A percentile compares a stretch with the other conserved stretches of the same genome.
phyloP scores from a whole-genome alignment of 2,797 vertebrate species.

The Halcyon badia region DNA sequence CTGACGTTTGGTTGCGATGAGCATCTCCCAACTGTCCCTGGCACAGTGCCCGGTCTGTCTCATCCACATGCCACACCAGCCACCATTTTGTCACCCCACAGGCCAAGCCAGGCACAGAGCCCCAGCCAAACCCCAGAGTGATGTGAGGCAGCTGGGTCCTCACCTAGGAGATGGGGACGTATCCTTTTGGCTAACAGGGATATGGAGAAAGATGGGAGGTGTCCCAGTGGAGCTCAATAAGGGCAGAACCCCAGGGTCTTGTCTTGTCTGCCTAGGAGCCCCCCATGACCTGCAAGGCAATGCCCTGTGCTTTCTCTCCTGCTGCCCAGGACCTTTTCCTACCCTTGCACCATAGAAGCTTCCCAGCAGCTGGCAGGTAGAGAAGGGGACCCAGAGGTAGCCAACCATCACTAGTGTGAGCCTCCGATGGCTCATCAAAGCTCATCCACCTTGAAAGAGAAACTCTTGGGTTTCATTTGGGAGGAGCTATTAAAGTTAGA shows the following conservation, averaged over 20 bases:
- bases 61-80: fast-evolving
- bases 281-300: not conserved
- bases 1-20: fast-evolving
- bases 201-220: not conserved
- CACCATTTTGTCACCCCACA: fast-evolving
- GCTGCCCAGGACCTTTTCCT: not conserved
- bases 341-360: fast-evolving
- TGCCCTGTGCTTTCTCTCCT: not conserved
- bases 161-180: fast-evolving
- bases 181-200: fast-evolving
- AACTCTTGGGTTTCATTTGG: not conserved
- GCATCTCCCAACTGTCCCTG: fast-evolving
- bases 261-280: fast-evolving
- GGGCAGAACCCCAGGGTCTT: fast-evolving
- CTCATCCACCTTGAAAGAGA: not conserved
- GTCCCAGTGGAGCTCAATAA: fast-evolving
- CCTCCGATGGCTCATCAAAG: not conserved
- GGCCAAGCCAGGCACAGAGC: fast-evolving
- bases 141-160: not conserved
- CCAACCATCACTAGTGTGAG: not conserved
- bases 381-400: no score
- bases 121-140: fast-evolving
- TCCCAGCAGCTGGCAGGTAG: not conserved
- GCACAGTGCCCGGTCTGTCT: fast-evolving
- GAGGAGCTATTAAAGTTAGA: not conserved